Conservation (phyloP, 2,113 vertebrate genomes). For the Leptosomus discolor region DNA sequence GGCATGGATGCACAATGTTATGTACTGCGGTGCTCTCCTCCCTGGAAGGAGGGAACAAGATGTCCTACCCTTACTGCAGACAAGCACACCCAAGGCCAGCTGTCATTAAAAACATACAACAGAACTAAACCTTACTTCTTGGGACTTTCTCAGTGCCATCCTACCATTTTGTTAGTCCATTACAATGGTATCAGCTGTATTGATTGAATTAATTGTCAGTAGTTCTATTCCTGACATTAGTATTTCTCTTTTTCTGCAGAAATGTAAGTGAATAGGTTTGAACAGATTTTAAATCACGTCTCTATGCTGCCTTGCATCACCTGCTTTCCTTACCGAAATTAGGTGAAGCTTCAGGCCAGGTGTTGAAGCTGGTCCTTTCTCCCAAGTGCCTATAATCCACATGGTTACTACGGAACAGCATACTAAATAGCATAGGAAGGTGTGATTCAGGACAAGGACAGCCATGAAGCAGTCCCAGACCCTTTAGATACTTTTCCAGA, state of each 20-base stretch:
- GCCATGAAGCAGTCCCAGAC: neutral
- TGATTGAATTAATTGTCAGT: neutral
- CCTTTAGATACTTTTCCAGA: neutral
- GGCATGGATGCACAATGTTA: rapidly evolving
- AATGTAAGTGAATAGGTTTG: rapidly evolving
- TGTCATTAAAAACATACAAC: neutral
- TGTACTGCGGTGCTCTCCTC: neutral
- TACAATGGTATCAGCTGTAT: neutral
- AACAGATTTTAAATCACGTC: neutral
- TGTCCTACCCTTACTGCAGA: neutral
- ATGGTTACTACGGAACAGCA: rapidly evolving
- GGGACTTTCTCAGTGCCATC: neutral
- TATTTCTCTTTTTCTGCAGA: neutral
- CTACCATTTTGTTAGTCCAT: too few relatives aligned
- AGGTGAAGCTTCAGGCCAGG: neutral
- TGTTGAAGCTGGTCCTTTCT: neutral
- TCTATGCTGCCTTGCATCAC: neutral
- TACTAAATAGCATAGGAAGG: neutral
- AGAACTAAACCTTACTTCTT: neutral
- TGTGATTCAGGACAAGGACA: neutral
- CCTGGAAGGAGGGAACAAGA: neutral
- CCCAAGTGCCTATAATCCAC: rapidly evolving
- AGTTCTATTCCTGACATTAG: neutral
- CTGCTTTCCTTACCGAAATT: neutral
- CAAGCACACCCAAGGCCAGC: neutral